These are phyloP conservation scores for Limenitis camilla DNA, from an alignment of 2,888 invertebrate species.

Conservation along the genomic window DNA sequence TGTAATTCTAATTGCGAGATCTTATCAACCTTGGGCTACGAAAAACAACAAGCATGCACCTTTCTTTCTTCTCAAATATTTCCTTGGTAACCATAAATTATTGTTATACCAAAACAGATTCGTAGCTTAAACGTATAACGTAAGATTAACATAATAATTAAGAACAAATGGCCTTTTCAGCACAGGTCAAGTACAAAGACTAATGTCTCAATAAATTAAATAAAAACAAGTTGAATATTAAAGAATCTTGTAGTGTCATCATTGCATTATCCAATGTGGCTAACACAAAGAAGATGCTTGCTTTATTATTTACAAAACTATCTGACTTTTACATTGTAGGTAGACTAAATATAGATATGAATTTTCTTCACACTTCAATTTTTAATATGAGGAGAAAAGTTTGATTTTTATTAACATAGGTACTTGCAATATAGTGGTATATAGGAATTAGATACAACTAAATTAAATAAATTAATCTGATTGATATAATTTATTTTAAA, in stretches of 20 bases:
- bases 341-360: too few species aligned
- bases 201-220: conserved; percentile 2
- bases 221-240: neutral
- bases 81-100: neutral
- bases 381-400: too few species aligned
- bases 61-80: neutral
- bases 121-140: neutral
- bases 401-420: too few species aligned
- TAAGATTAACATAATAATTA: neutral
- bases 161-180: conserved; percentile 1
- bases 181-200: conserved; percentile 16
- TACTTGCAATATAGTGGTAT: too few species aligned
- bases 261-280: neutral
- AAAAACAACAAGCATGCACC: conserved; percentile 12
- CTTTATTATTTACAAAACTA: too few species aligned
- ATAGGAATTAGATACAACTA: too few species aligned
- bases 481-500: too few species aligned
- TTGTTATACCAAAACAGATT: neutral
- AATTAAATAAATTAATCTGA: neutral
- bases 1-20: conserved; percentile 40
- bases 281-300: too few species aligned
- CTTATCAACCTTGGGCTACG: conserved; percentile 59
- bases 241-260: neutral
- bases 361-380: too few species aligned
- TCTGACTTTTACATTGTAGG: too few species aligned